Conservation (phyloP, 1,140 invertebrate species). For the Lepidurus arcticus region DNA sequence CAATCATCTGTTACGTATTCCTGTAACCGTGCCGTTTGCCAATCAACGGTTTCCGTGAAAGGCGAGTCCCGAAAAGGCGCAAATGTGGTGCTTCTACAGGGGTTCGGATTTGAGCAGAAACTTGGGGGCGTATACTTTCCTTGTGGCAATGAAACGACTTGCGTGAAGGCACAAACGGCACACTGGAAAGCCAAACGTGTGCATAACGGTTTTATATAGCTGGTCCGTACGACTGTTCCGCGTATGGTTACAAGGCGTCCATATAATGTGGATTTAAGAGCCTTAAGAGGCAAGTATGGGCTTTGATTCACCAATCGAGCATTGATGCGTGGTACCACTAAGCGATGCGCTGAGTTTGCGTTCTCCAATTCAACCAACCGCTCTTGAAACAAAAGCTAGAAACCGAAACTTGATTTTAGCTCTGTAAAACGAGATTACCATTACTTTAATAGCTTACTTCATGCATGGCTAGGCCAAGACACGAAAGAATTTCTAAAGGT, state of each 20-base stretch:
- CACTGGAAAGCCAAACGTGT: constrained; percentile 72
- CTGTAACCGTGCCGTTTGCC: constrained; percentile 74
- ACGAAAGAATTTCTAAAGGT: constrained; percentile 57
- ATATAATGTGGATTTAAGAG: constrained; percentile 43
- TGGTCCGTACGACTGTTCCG: constrained; percentile 79
- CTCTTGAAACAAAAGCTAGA: constrained; percentile 25
- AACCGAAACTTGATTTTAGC: neutral
- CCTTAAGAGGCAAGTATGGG: constrained; percentile 27
- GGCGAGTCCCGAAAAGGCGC: constrained; percentile 58
- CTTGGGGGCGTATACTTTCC: constrained; percentile 55
- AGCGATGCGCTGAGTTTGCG: neutral
- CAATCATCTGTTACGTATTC: constrained; percentile 60
- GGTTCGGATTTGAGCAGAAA: constrained; percentile 46
- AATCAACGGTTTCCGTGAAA: constrained; percentile 66
- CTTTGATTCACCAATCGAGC: constrained; percentile 30
- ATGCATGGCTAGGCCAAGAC: constrained; percentile 65
- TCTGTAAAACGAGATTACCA: constrained; percentile 19
- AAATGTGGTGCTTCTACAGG: constrained; percentile 60
- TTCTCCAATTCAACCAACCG: neutral
- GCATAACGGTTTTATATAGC: constrained; percentile 65
- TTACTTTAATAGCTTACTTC: constrained; percentile 49
- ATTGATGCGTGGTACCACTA: constrained; percentile 27
- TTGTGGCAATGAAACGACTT: constrained; percentile 57
- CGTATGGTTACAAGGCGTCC: constrained; percentile 75
- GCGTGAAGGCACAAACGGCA: constrained; percentile 58